Percentiles rank a stretch among this genome's conserved stretches.
Evolutionary conservation across 2,113 vertebrate genomes (phyloP).

Genomic region (Euleptes europaea): DNA sequence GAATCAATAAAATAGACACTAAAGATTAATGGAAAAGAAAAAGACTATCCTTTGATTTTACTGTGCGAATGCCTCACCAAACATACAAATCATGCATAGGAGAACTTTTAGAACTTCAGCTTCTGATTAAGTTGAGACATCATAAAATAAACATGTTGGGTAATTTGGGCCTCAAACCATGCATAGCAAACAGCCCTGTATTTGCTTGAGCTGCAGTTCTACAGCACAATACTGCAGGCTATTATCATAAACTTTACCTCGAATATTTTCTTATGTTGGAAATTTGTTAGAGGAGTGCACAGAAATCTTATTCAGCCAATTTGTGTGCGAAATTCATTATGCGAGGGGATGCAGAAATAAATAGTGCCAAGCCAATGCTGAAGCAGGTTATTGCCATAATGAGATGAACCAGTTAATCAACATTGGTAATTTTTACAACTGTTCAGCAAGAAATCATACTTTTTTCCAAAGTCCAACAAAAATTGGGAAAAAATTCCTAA

Average conservation of each 20-base stretch:
- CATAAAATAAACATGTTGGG: not conserved
- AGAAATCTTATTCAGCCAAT: too few species aligned
- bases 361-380: not conserved
- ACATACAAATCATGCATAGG: conserved; percentile 8
- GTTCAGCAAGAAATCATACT: not conserved
- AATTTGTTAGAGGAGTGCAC: too few species aligned
- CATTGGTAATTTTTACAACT: not conserved
- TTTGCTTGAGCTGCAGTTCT: not conserved
- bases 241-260: not conserved
- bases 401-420: not conserved
- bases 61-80: not conserved
- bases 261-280: too few species aligned
- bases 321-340: too few species aligned
- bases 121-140: not conserved
- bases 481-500: not conserved
- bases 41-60: not conserved
- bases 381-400: not conserved
- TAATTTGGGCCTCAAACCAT: not conserved
- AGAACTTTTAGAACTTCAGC: not conserved
- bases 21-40: conserved; percentile 29
- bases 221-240: not conserved
- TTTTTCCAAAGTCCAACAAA: not conserved
- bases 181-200: not conserved
- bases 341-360: too few species aligned
- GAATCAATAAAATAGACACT: conserved; percentile 19